phyloP scores from a whole-genome alignment of 30 jellyfish, hydroid and myxozoan genomes.

The Rhopilema esculentum region DNA sequence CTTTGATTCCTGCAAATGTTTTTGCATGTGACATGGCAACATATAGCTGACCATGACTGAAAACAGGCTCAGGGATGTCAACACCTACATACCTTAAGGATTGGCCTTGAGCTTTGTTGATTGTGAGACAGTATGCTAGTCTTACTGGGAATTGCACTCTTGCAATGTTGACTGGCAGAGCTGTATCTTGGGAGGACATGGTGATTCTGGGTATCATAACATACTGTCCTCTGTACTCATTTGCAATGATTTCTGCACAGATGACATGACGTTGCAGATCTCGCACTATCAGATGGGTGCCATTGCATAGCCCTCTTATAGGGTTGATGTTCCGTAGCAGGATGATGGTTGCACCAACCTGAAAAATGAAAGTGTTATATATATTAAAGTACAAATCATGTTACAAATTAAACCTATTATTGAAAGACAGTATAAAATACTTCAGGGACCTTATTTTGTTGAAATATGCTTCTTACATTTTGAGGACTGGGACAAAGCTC shows the following conservation, averaged over 20 bases:
- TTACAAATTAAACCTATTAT: too few species aligned
- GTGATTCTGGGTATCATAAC: constrained; percentile 15
- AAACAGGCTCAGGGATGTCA: constrained; percentile 26
- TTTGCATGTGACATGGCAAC: constrained; percentile 65
- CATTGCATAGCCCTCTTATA: constrained; percentile 56
- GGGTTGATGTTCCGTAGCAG: constrained; percentile 24
- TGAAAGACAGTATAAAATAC: too few species aligned
- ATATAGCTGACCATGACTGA: constrained; percentile 61
- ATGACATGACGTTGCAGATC: constrained; percentile 12
- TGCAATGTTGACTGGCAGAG: constrained; percentile 11
- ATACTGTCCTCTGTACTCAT: constrained; percentile 15
- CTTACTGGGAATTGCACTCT: constrained; percentile 62
- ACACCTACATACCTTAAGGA: constrained; percentile 44
- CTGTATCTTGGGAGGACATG: constrained; percentile 13
- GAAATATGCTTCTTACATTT: too few species aligned
- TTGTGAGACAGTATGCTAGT: constrained; percentile 57
- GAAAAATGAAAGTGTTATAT: too few species aligned
- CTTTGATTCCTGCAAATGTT: constrained; percentile 22
- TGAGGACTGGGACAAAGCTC: too few species aligned
- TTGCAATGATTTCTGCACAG: constrained; percentile 44
- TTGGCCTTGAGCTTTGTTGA: constrained; percentile 73
- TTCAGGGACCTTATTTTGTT: too few species aligned
- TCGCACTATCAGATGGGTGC: constrained; percentile 42
- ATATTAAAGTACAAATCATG: too few species aligned
- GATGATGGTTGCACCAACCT: constrained; percentile 33